phyloP scores from a whole-genome alignment of 1,140 invertebrate genomes.

The Microplitis mediator region DNA sequence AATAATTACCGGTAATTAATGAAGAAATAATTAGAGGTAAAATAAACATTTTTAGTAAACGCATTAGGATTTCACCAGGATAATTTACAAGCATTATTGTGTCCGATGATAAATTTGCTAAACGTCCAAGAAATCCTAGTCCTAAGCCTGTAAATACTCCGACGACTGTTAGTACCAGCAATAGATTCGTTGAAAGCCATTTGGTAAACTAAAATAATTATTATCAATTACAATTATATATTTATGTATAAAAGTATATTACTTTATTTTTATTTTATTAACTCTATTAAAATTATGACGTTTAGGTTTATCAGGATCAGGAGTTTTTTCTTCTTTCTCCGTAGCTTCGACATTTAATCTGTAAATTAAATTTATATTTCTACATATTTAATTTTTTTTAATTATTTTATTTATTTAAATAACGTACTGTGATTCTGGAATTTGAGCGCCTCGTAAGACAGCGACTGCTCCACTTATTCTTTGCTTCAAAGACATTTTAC shows the following conservation, averaged over 20 bases:
- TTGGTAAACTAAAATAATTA: conserved; percentile 39
- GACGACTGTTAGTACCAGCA: conserved; percentile 66
- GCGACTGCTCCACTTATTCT: conserved; percentile 24
- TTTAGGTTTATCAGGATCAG: conserved; percentile 30
- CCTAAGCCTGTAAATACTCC: conserved; percentile 66
- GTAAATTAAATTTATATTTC: conserved; percentile 32
- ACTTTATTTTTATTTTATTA: conserved; percentile 6
- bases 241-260: neutral
- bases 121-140: conserved; percentile 64
- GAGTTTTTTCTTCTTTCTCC: conserved; percentile 49
- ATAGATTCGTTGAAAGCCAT: conserved; percentile 62
- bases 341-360: conserved; percentile 46
- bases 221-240: neutral
- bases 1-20: conserved; percentile 63
- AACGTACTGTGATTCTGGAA: neutral
- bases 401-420: neutral
- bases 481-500: conserved; percentile 14
- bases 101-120: conserved; percentile 49
- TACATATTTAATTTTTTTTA: conserved; percentile 20
- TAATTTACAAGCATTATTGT: conserved; percentile 66
- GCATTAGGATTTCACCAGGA: conserved; percentile 68
- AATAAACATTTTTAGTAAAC: conserved; percentile 69
- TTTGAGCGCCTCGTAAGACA: conserved; percentile 8
- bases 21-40: conserved; percentile 71
- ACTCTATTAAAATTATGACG: conserved; percentile 46